Evolutionary conservation across 2,888 invertebrate genomes (phyloP).

Genomic region (Drosophila nr. fundita): DNA sequence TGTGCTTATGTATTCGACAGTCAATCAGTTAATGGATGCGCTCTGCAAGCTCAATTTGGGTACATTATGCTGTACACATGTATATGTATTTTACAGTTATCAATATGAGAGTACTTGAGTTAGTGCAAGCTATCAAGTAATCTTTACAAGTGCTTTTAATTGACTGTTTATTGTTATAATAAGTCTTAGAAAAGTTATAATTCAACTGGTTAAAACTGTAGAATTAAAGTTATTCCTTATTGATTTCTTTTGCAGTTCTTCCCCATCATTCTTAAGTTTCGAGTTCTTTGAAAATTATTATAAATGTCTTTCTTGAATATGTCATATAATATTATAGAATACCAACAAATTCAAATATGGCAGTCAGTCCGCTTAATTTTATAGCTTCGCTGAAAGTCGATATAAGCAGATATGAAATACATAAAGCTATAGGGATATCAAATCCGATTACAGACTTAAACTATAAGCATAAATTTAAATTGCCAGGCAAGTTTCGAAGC

Average conservation of each 20-base stretch:
- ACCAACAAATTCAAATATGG: not conserved
- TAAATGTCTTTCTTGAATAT: not conserved
- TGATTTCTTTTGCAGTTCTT: not conserved
- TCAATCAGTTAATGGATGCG: slow-evolving; percentile 28
- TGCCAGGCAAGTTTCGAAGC: slow-evolving; percentile 2
- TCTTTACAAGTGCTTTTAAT: not conserved
- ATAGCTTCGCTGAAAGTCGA: not conserved
- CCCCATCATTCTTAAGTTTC: not conserved
- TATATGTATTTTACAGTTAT: not conserved
- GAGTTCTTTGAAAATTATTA: too few relatives aligned
- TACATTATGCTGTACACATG: not conserved
- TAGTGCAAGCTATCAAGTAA: not conserved
- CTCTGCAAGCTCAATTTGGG: not conserved
- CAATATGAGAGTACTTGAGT: not conserved
- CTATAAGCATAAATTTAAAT: slow-evolving; percentile 19
- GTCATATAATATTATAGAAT: not conserved
- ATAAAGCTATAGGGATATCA: slow-evolving; percentile 8
- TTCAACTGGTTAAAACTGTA: not conserved
- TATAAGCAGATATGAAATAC: not conserved
- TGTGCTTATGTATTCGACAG: slow-evolving; percentile 12
- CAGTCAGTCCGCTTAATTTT: not conserved
- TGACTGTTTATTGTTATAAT: too few relatives aligned
- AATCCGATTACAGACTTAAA: slow-evolving; percentile 11
- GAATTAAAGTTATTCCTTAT: not conserved
- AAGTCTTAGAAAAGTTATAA: not conserved